Conservation (phyloP, 2,797 vertebrate genomes). For the Masticophis lateralis region DNA sequence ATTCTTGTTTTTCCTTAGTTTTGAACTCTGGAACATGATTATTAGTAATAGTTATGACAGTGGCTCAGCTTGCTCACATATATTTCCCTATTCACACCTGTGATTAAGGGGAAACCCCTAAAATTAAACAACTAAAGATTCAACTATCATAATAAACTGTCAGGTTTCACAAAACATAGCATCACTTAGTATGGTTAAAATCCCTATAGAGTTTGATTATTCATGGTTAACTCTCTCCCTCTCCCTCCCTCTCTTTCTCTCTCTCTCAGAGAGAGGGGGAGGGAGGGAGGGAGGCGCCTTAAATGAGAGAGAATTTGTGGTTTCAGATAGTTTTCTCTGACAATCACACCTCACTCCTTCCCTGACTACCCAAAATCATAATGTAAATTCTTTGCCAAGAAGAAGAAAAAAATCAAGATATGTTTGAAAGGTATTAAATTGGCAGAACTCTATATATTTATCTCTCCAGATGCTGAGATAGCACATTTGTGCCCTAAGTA, state of each 20-base stretch:
- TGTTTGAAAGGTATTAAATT: not conserved
- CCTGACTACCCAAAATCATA: not conserved
- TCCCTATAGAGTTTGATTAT: not conserved
- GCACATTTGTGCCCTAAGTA: constrained; percentile 8
- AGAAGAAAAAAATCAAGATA: not conserved
- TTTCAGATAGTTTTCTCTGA: not conserved
- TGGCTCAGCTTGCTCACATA: not conserved
- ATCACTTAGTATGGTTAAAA: not conserved
- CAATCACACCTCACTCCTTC: not conserved
- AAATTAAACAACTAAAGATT: not conserved
- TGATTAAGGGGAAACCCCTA: not conserved
- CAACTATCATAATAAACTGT: not conserved
- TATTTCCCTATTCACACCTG: not conserved
- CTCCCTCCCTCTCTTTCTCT: too few species aligned
- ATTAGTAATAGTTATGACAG: not conserved
- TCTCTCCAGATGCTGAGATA: constrained; percentile 4
- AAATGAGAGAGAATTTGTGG: not conserved
- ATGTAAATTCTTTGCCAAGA: not conserved
- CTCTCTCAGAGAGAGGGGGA: too few species aligned
- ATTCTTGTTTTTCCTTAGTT: not conserved
- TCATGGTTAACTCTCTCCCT: not conserved
- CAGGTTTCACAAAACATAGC: not conserved
- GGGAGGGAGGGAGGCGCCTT: not conserved
- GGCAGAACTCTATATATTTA: not conserved
- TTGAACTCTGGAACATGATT: not conserved